Percentiles rank a stretch among this genome's conserved stretches.
Conservation (phyloP, 92 coral and sea anemone genomes). For the Zoanthus sansibaricus region DNA sequence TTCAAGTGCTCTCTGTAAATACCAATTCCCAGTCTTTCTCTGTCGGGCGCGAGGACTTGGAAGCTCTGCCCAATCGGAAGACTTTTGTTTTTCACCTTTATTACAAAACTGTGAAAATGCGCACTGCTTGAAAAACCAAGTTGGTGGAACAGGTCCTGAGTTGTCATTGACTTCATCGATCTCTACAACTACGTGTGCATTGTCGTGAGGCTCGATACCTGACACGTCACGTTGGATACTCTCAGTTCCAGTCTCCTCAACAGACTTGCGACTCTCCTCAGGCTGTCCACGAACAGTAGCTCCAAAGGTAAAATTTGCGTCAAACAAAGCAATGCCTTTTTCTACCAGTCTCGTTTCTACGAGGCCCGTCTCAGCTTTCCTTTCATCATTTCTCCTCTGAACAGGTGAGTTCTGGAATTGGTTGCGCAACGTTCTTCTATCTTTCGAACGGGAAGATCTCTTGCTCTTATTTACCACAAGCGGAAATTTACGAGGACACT, state of each 20-base stretch:
- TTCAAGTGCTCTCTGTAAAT: conserved; percentile 27
- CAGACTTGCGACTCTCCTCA: neutral
- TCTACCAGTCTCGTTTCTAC: conserved; percentile 9
- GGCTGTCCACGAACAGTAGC: neutral
- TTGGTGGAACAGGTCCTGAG: conserved; percentile 18
- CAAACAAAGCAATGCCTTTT: conserved; percentile 18
- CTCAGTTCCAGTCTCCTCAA: neutral
- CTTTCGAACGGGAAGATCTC: conserved; percentile 1
- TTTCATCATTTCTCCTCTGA: neutral
- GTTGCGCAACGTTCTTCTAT: neutral
- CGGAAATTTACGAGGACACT: conserved; percentile 25
- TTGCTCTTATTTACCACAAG: conserved; percentile 14
- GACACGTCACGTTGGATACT: neutral
- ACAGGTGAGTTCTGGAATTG: neutral
- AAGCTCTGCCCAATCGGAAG: neutral
- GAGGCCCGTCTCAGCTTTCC: conserved; percentile 13
- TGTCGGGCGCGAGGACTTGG: neutral
- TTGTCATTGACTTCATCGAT: conserved; percentile 15
- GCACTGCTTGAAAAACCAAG: conserved; percentile 18
- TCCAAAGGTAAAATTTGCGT: conserved; percentile 23
- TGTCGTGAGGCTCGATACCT: neutral
- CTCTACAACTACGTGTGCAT: conserved; percentile 35
- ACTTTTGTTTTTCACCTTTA: neutral
- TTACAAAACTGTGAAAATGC: conserved; percentile 4
- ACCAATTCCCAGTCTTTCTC: conserved; percentile 35